Conservation (phyloP, 2,888 invertebrate species). For the Entomobrya proxima region DNA sequence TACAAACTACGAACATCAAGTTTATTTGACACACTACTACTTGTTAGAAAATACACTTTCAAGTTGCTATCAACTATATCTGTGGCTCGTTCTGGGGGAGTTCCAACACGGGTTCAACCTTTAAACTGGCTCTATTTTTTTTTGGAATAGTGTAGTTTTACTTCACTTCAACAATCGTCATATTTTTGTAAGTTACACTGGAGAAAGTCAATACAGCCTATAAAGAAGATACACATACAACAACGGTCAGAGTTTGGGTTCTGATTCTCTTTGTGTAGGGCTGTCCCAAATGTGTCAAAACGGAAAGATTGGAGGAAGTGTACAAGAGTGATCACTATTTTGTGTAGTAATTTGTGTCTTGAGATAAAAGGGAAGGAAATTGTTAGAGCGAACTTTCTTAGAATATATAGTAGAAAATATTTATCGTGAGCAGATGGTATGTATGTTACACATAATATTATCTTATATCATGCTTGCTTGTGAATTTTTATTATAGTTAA, state of each 20-base stretch:
- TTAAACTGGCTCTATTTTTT: not conserved
- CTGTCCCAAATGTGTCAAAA: not conserved
- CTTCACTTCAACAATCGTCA: not conserved
- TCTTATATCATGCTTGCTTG: not conserved
- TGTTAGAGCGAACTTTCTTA: not conserved
- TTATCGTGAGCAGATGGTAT: conserved; percentile 54
- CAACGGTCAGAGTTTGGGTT: not conserved
- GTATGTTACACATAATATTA: not conserved
- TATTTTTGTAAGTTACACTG: not conserved
- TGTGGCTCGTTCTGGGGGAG: not conserved
- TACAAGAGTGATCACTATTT: not conserved
- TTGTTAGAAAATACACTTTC: not conserved
- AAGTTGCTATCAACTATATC: not conserved
- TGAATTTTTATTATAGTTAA: conserved; percentile 18
- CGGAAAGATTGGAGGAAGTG: not conserved
- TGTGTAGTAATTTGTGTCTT: not conserved
- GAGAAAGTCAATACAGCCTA: not conserved
- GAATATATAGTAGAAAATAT: conserved; percentile 44
- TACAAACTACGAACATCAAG: conserved; percentile 15
- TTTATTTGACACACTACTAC: not conserved
- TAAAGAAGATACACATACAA: too few species aligned
- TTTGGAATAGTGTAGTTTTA: not conserved
- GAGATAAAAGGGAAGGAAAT: not conserved
- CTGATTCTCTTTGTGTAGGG: not conserved
- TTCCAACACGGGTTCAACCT: not conserved